A percentile compares a stretch with the other conserved stretches of the same genome.
phyloP scores from a whole-genome alignment of 2,797 vertebrate species.

The Chelon labrosus region DNA sequence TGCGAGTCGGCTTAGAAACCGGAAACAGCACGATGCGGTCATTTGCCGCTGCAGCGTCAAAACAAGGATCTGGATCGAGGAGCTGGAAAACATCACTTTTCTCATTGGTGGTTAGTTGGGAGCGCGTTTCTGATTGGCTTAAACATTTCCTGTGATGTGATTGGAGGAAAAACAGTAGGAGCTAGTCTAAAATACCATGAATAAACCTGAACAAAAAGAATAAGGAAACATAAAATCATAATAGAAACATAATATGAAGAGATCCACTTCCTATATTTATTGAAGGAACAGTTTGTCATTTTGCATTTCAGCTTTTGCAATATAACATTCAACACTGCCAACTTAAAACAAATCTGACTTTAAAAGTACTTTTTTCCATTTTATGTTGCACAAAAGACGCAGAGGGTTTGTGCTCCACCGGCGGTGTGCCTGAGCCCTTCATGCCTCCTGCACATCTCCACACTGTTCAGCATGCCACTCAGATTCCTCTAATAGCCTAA shows the following conservation, averaged over 20 bases:
- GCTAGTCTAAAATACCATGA: no score
- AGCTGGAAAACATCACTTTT: slow-evolving; percentile 5
- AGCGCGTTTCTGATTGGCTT: slow-evolving; percentile 6
- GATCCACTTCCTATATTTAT: no score
- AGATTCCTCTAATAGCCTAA: slow-evolving; percentile 25
- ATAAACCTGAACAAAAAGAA: not conserved
- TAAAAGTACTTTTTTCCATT: not conserved
- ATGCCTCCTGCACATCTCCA: not conserved
- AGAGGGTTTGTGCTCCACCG: no score
- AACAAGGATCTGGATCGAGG: slow-evolving; percentile 49
- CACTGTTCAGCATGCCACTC: slow-evolving; percentile 44
- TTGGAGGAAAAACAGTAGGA: not conserved
- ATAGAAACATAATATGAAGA: no score
- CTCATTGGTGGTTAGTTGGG: not conserved
- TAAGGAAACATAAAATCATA: no score
- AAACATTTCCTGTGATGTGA: not conserved
- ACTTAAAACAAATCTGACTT: not conserved
- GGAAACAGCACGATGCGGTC: slow-evolving; percentile 4
- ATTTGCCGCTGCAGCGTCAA: slow-evolving; percentile 44
- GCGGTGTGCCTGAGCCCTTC: not conserved
- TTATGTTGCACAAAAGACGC: no score
- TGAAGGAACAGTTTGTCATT: no score
- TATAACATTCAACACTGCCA: no score
- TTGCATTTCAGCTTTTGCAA: no score
- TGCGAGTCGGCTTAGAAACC: not conserved